Conservation (phyloP, 2,797 vertebrate species). For the Microctenopoma lineatum region DNA sequence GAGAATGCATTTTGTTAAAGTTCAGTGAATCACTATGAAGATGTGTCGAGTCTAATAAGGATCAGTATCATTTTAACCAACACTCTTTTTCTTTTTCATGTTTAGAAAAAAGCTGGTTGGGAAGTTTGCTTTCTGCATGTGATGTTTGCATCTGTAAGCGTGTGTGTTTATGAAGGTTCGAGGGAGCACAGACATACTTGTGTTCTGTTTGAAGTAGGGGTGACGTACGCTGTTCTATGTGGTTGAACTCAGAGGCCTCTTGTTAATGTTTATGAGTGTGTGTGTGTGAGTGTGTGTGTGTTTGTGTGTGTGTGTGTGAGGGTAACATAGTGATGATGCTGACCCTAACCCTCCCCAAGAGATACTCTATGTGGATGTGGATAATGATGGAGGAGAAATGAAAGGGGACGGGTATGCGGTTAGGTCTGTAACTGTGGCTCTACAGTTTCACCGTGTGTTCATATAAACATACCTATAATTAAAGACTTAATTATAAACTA, state of each 20-base stretch:
- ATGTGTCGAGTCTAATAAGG: neutral
- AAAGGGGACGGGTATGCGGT: conserved; percentile 54
- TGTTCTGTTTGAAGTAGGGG: conserved; percentile 51
- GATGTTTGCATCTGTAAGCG: conserved; percentile 22
- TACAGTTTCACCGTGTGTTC: conserved; percentile 44
- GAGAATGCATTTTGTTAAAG: no score
- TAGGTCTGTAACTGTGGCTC: conserved; percentile 38
- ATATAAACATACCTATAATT: conserved; percentile 58
- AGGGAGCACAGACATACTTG: conserved; percentile 46
- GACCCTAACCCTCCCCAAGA: neutral
- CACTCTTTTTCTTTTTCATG: conserved; percentile 39
- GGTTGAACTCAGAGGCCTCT: conserved; percentile 45
- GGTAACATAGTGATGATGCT: neutral
- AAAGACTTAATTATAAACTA: conserved; percentile 68
- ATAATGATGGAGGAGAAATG: conserved; percentile 48
- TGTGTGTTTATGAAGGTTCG: conserved; percentile 38
- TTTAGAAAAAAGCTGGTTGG: conserved; percentile 22
- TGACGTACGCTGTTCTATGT: conserved; percentile 61
- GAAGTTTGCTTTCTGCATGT: neutral
- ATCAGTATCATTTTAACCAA: conserved; percentile 18
- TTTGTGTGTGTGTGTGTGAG: conserved; percentile 28
- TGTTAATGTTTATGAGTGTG: conserved; percentile 59
- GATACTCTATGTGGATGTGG: conserved; percentile 17
- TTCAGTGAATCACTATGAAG: no score
- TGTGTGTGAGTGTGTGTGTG: no score